These are phyloP conservation scores for Pantherophis alleghaniensis DNA, from an alignment of 2,797 vertebrate genomes.

Conservation along the genomic window DNA sequence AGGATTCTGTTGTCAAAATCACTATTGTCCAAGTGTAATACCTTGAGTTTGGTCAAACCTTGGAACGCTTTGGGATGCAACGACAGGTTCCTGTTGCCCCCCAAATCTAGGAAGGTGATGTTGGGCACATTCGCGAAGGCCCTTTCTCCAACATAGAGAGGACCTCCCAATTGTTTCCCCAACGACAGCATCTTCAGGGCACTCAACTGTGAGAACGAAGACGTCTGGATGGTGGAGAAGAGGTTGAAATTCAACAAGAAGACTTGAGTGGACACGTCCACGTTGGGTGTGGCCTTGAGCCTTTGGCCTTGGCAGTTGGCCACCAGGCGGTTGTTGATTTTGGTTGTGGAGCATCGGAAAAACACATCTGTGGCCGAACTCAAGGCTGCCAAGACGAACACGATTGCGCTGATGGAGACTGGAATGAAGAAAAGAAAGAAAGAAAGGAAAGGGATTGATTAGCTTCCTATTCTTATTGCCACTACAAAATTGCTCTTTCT, in stretches of 20 bases:
- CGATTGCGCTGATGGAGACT: background rate
- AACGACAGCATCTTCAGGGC: conserved; percentile 24
- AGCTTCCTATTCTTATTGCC: background rate
- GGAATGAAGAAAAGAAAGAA: background rate
- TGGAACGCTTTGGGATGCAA: conserved; percentile 36
- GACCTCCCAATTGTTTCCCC: conserved; percentile 12
- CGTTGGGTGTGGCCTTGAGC: background rate
- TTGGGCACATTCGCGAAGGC: conserved; percentile 43
- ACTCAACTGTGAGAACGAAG: conserved; percentile 31
- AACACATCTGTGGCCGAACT: rapidly evolving
- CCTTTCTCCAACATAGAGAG: conserved; percentile 27
- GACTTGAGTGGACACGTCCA: background rate
- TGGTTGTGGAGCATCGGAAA: background rate
- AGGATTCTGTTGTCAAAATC: conserved; percentile 38
- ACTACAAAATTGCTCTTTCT: too few relatives aligned
- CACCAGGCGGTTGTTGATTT: background rate
- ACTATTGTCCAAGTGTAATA: conserved; percentile 36
- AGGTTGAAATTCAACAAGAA: conserved; percentile 44
- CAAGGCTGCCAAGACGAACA: background rate
- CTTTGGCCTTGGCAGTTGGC: conserved; percentile 15
- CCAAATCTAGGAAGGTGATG: conserved; percentile 48
- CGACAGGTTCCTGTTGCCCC: conserved; percentile 34
- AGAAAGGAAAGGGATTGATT: background rate
- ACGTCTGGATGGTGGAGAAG: conserved; percentile 17
- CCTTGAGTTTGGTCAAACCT: conserved; percentile 39